Evolutionary conservation across 1,140 invertebrate genomes (phyloP), one percentile per base, ranked within the genome.

Genomic region (Drosophila novamexicana): DNA sequence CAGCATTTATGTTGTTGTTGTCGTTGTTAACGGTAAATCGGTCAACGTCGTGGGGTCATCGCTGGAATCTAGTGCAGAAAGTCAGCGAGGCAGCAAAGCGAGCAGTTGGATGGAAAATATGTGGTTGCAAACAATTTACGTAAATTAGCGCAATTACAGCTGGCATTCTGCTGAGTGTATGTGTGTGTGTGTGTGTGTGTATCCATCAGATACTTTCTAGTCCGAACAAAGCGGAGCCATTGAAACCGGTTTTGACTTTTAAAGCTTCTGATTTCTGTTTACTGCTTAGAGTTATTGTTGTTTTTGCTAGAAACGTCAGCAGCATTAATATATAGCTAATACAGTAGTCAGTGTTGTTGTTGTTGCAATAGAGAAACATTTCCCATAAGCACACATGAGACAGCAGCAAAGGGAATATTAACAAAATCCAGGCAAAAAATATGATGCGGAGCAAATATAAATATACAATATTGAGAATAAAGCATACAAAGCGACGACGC

Each of bases 131-230:
- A 79, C 65, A 77, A 79, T 79, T 79, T 77, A 77, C 74, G 77
- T 79, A 79, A 79, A 79, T 79, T 79, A 79, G 77, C 75, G 75
- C 75, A 79, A 79, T 79, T 77, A 79, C 70, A 74, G 75, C 50
- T 69, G 76, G 66, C 40, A 73, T 54, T 66, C 59, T 47, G 39
- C 16, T 39, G 14, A 14, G 36, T 47, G 18, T 44, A 9, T 10
- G 8, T 49, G 18, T 22, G 50, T 36, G 8, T 53, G 10, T 32
- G 9, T 5, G 39, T 18, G 18, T 66, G 42, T 71, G 59, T 73
- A 77, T 59, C 74, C 50, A 61, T 54, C 45, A 79, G 75, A 79
- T 77, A 77, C 69, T 79, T 79, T 77, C 77, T 74, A 79, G 73
- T 52, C 59, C n/a, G 18, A 52, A 39, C 42, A 49, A 29, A 40